Evolutionary conservation across 2,888 invertebrate genomes (phyloP), one percentile per base, ranked within the genome.

Genomic region (Pollenia angustigena): DNA sequence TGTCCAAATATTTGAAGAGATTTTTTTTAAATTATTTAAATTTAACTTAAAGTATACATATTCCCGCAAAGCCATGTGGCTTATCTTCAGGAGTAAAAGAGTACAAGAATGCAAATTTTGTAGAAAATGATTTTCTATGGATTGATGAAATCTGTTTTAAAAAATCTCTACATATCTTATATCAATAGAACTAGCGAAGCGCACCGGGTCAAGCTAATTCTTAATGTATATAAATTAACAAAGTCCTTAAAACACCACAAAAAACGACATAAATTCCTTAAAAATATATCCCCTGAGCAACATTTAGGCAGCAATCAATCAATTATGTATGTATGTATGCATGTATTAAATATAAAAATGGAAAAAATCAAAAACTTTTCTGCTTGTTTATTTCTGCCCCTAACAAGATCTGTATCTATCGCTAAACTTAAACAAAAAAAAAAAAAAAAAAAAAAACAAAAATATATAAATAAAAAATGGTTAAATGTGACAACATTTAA

Each of bases 301-400:
- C 71, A 86, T 82, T 80, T 76, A 85, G 81, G 87, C 86, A 85
- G 85, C 88, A 89, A 90, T 90, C 90, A 89, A 90, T 90, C 90
- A 90, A 89, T 90, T 90, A 90, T 90, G 87, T n/a, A n/a, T n/a
- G n/a, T n/a, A n/a, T n/a, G n/a, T n/a, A n/a, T n/a, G n/a, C n/a
- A n/a, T n/a, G n/a, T 88, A 90, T 82, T 87, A 71, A 81, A 83
- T 72, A 81, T 68, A 58, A 44, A 52, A 64, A 50, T 11, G 8
- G 16, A 18, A 6, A 62, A 9, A n/a, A 23, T 23, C 9, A 6
- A 8, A 40, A n/a, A 72, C 10, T 11, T 1, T 12, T 50, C 69
- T 8, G 1, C 14, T 23, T 52, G 4, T 32, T 32, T 32, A 32
- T 32, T 10, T 16, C 16, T 16, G 2, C 14, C 12, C 40, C 18